A percentile compares a stretch with the other conserved stretches of the same genome.
Conservation (phyloP, 2,113 vertebrate genomes). For the Tyrannus savana region DNA sequence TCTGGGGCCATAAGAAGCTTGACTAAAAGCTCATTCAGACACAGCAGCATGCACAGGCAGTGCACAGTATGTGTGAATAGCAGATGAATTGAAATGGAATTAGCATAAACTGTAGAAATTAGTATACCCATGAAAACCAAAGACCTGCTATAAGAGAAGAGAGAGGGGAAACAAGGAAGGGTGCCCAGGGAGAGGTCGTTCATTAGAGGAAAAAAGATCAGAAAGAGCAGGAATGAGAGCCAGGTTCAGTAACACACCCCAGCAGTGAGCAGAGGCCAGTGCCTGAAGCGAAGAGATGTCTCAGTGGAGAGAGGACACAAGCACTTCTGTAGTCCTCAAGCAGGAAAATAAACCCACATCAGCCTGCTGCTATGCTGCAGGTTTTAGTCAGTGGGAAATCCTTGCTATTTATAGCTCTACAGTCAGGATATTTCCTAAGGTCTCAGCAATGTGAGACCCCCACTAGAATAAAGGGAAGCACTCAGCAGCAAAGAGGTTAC, state of each 20-base stretch:
- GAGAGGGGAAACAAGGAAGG: not conserved
- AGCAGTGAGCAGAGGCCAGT: not conserved
- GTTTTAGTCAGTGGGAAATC: conserved; percentile 47
- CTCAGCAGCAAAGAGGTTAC: not conserved
- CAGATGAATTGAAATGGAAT: not conserved
- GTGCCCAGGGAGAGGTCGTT: not conserved
- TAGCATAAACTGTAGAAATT: not conserved
- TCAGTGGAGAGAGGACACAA: not conserved
- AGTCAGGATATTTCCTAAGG: not conserved
- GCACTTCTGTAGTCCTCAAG: conserved; percentile 9
- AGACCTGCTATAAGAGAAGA: not conserved
- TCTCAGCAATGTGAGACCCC: not conserved
- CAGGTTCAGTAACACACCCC: not conserved
- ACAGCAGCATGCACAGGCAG: not conserved
- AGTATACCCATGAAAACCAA: not conserved
- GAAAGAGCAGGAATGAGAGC: not conserved
- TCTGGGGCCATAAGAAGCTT: not conserved
- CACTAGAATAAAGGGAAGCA: not conserved
- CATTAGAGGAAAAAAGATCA: not conserved
- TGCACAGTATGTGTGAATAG: not conserved
- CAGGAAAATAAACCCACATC: not conserved
- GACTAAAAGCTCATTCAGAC: not conserved
- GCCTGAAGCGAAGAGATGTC: not conserved
- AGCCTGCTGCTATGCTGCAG: conserved; percentile 23
- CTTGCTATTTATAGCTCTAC: conserved; percentile 27